Percentiles rank a stretch among this genome's conserved stretches.
Conservation (phyloP, 2,113 vertebrate species). For the Columba livia region DNA sequence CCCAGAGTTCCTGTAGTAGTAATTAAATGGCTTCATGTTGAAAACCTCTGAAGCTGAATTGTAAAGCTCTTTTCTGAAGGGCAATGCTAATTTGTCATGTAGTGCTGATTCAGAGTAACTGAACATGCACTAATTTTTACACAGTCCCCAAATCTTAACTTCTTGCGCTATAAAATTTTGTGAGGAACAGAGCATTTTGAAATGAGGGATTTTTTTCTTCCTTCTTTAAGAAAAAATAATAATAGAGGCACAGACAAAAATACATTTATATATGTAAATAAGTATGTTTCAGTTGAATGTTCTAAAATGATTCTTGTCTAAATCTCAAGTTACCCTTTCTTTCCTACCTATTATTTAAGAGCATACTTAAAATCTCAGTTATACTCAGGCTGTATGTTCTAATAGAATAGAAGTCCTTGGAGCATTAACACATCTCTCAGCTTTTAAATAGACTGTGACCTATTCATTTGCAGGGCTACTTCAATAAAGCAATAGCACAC, state of each 20-base stretch:
- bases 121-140: conserved; percentile 53
- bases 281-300: neutral
- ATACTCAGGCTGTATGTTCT: conserved; percentile 9
- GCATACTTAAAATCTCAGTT: neutral
- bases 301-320: neutral
- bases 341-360: neutral
- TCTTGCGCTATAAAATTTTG: neutral
- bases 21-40: conserved; percentile 66
- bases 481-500: conserved; percentile 62
- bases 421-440: conserved; percentile 73
- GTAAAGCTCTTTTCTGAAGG: conserved; percentile 54
- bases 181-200: conserved; percentile 2
- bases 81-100: conserved; percentile 59
- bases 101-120: conserved; percentile 29
- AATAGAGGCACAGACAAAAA: neutral
- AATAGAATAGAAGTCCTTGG: conserved; percentile 55
- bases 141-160: conserved; percentile 18
- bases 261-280: neutral
- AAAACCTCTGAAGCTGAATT: conserved; percentile 54
- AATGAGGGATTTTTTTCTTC: neutral
- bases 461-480: conserved; percentile 71
- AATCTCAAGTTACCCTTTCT: neutral
- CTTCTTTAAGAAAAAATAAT: neutral
- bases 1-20: conserved; percentile 49
- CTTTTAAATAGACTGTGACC: conserved; percentile 74